Evolutionary conservation across 1,140 invertebrate genomes (phyloP).

Genomic region (Macrobrachium nipponense): DNA sequence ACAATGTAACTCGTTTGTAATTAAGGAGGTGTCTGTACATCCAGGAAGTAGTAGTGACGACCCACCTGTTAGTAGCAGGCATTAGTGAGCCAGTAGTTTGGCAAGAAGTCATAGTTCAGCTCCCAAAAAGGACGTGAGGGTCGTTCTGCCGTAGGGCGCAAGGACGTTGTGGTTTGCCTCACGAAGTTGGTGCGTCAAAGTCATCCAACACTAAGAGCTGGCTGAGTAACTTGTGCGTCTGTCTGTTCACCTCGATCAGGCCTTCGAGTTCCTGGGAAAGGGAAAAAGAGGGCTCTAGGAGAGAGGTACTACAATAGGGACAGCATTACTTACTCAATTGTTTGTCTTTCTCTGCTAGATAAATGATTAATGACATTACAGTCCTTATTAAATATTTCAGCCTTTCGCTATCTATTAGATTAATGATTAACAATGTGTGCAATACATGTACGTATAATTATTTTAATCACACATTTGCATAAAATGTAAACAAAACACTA

Average conservation of each 20-base stretch:
- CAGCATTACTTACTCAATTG: too few species aligned
- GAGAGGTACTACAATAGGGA: too few species aligned
- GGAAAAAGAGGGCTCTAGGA: neutral
- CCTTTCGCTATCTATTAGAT: too few species aligned
- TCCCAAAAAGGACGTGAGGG: conserved; percentile 99
- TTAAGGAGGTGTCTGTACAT: too few species aligned
- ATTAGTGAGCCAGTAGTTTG: conserved; percentile 99
- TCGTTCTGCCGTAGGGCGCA: conserved; percentile 96
- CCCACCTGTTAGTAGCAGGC: conserved; percentile 93
- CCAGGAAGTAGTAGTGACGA: neutral
- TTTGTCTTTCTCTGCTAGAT: too few species aligned
- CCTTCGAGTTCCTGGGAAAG: conserved; percentile 87
- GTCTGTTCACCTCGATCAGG: conserved; percentile 89
- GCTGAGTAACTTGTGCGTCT: conserved; percentile 93
- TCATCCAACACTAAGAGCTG: conserved; percentile 94
- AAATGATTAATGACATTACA: too few species aligned
- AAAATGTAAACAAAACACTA: too few species aligned
- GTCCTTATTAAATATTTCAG: too few species aligned
- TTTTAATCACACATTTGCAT: too few species aligned
- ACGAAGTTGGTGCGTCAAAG: conserved; percentile 93
- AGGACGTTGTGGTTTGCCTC: conserved; percentile 99
- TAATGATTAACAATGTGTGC: too few species aligned
- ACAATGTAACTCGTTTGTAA: too few species aligned
- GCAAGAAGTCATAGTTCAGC: conserved; percentile 97
- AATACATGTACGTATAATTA: too few species aligned